These are phyloP conservation scores for Caenorhabditis imperialis DNA, from an alignment of 2,888 invertebrate species.

Conservation along the genomic window DNA sequence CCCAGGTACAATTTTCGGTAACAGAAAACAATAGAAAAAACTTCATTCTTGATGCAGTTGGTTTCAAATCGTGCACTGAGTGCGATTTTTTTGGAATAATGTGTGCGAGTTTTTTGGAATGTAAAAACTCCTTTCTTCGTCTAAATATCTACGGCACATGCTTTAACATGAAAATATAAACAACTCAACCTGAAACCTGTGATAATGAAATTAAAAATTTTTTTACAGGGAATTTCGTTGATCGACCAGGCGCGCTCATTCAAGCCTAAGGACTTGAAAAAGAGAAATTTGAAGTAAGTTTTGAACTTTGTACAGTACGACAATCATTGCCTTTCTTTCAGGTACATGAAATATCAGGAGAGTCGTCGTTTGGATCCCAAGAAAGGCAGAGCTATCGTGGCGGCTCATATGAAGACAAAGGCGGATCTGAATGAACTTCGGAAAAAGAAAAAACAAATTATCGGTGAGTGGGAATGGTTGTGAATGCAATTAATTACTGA, in stretches of 20 bases:
- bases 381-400: slow-evolving; percentile 30
- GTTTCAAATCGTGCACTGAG: too few relatives aligned
- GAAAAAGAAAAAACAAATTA: slow-evolving; percentile 30
- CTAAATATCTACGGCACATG: too few relatives aligned
- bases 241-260: slow-evolving; percentile 56
- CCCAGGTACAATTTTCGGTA: too few relatives aligned
- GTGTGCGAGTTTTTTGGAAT: too few relatives aligned
- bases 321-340: too few relatives aligned
- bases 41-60: too few relatives aligned
- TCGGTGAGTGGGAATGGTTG: slow-evolving; percentile 18
- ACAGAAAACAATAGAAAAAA: too few relatives aligned
- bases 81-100: too few relatives aligned
- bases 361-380: slow-evolving; percentile 35
- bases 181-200: too few relatives aligned
- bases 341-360: slow-evolving; percentile 55
- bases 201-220: not conserved
- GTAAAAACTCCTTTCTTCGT: too few relatives aligned
- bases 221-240: slow-evolving; percentile 55
- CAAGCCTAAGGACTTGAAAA: slow-evolving; percentile 54
- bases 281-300: slow-evolving; percentile 52
- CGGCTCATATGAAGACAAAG: slow-evolving; percentile 43
- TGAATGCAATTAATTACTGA: not conserved
- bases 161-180: too few relatives aligned
- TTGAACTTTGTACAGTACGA: slow-evolving; percentile 1
- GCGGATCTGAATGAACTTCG: slow-evolving; percentile 29